Evolutionary conservation across 2,113 vertebrate genomes (phyloP).

Genomic region (Serinus canaria): DNA sequence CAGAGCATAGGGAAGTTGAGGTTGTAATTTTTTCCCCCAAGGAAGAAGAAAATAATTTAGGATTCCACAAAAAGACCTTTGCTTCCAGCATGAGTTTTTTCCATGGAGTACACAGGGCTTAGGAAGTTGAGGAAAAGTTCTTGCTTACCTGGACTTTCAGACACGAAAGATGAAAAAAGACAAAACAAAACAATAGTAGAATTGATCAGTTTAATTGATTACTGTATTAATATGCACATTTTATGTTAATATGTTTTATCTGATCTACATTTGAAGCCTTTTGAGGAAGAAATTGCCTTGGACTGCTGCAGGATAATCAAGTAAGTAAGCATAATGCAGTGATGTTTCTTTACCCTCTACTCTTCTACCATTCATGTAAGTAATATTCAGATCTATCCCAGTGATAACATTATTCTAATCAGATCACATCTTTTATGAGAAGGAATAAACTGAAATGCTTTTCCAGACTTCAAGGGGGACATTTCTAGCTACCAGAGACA

Average conservation of each 20-base stretch:
- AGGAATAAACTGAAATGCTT: background rate
- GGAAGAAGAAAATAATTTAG: background rate
- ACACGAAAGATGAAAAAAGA: background rate
- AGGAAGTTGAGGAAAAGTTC: background rate
- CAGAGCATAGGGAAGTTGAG: background rate
- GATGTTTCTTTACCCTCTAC: background rate
- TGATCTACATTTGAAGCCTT: background rate
- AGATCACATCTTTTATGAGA: background rate
- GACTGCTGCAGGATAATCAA: background rate
- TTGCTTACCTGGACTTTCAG: background rate
- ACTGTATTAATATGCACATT: background rate
- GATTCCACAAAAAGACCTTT: background rate
- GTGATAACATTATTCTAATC: background rate
- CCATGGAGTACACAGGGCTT: background rate
- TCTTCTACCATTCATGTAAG: background rate
- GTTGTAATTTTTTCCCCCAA: background rate
- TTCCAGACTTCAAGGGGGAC: fast-evolving
- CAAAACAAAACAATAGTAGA: background rate
- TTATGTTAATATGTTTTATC: background rate
- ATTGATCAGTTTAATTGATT: background rate
- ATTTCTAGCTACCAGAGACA: background rate
- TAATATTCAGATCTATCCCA: background rate
- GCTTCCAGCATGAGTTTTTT: background rate
- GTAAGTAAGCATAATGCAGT: background rate
- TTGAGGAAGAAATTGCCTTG: background rate